These are phyloP conservation scores for Rhagium mordax DNA, from an alignment of 2,888 invertebrate species.

Conservation along the genomic window DNA sequence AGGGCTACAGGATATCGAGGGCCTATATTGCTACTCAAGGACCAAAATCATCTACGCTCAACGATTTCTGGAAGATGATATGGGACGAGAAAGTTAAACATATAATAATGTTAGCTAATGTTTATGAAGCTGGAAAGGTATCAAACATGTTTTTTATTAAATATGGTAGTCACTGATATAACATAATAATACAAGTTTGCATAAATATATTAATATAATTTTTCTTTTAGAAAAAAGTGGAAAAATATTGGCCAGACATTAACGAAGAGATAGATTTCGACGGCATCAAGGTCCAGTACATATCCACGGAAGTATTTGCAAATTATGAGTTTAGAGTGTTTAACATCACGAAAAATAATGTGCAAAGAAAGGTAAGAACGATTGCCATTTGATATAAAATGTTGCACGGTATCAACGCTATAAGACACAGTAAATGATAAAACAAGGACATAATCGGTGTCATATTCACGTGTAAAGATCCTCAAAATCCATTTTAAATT, in stretches of 20 bases:
- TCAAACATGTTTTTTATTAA: not conserved
- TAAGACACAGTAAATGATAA: too few relatives aligned
- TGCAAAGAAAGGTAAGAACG: slow-evolving; percentile 63
- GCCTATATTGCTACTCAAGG: slow-evolving; percentile 68
- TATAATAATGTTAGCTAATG: slow-evolving; percentile 72
- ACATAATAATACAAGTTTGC: too few relatives aligned
- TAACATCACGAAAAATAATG: slow-evolving; percentile 54
- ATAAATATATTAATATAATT: not conserved
- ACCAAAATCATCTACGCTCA: slow-evolving; percentile 62
- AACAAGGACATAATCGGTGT: too few relatives aligned
- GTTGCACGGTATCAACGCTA: too few relatives aligned
- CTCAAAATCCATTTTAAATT: too few relatives aligned
- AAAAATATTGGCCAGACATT: slow-evolving; percentile 72
- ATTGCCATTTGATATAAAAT: too few relatives aligned
- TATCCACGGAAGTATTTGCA: slow-evolving; percentile 62
- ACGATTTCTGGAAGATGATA: slow-evolving; percentile 68
- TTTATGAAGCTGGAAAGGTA: slow-evolving; percentile 70
- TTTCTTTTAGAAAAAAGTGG: slow-evolving; percentile 69
- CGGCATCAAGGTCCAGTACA: slow-evolving; percentile 62
- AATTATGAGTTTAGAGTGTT: slow-evolving; percentile 67
- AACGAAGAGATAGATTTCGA: slow-evolving; percentile 66
- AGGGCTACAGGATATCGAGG: slow-evolving; percentile 63
- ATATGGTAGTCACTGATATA: too few relatives aligned
- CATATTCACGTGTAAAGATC: too few relatives aligned
- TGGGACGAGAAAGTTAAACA: slow-evolving; percentile 71